These are phyloP conservation scores for Colaptes auratus DNA, from an alignment of 2,113 vertebrate species.

Conservation along the genomic window DNA sequence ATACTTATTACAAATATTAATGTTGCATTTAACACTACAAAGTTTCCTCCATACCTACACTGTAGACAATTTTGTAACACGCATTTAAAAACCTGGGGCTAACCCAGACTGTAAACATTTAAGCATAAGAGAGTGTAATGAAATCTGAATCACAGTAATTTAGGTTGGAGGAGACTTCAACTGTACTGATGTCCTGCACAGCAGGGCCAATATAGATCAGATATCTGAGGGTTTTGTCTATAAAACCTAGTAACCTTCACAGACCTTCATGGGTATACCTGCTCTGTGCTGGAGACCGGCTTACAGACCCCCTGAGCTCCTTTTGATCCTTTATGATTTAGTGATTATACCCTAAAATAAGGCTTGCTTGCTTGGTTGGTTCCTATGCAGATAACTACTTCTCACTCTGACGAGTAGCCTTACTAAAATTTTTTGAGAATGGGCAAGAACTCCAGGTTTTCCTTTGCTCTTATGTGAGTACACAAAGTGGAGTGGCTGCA, in stretches of 20 bases:
- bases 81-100: background rate
- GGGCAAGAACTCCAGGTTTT: background rate
- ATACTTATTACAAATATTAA: background rate
- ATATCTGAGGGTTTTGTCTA: background rate
- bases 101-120: background rate
- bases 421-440: background rate
- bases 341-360: background rate
- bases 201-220: background rate
- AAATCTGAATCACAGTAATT: background rate
- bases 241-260: background rate
- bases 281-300: background rate
- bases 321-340: background rate
- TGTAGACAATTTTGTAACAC: background rate
- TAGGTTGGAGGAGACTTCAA: background rate
- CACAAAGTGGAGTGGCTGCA: background rate
- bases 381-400: background rate
- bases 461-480: background rate
- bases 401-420: background rate
- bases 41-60: background rate
- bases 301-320: background rate
- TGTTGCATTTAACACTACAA: background rate
- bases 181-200: background rate
- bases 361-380: background rate
- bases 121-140: background rate
- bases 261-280: background rate